Evolutionary conservation across 2,888 invertebrate genomes (phyloP), one percentile per base, ranked within the genome.

Genomic region (Pseudoips prasinana): DNA sequence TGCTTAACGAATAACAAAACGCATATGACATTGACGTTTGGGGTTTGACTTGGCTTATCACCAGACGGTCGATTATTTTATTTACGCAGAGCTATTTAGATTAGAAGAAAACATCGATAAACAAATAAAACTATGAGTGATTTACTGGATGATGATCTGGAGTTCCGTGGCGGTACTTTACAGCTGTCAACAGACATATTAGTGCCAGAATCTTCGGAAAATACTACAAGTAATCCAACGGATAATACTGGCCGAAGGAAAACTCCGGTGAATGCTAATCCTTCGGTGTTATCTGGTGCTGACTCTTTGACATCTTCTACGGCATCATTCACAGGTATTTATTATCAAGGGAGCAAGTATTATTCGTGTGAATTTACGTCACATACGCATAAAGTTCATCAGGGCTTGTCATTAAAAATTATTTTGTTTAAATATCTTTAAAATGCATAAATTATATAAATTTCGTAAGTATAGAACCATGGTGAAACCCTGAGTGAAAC

Each of bases 121-220:
- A 33, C 8, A 38, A 37, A 33, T 26, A 17, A 33, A 30, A 31
- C 39, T 39, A 88, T 89, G 89, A 70, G 77, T 51, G 84, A 89
- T 51, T 60, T 88, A 46, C 60, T 90, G 31, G 91, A 91, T 25
- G 91, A 91, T 18, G 91, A 91, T 50, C 73, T 75, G 71, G 91
- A 91, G 64, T 91, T 91, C 53, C 86, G 87, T 29, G 91, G 90
- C 20, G 91, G 90, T 25, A 90, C 90, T 14, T 59, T 89, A 43
- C 86, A 88, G 58, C 54, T 88, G 29, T 80, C 85, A 8, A 60
- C 78, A 1, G 86, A 87, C 10, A 64, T 61, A 22, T 46, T 52
- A 17, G 45, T 57, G 6, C 55, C 56, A 10, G 74, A 67, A 18
- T 58, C 38, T 42, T 54, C 63, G 22, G 73, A 67, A 27, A 67